phyloP scores from a whole-genome alignment of 2,888 invertebrate species.

The Plebejus melissa region DNA sequence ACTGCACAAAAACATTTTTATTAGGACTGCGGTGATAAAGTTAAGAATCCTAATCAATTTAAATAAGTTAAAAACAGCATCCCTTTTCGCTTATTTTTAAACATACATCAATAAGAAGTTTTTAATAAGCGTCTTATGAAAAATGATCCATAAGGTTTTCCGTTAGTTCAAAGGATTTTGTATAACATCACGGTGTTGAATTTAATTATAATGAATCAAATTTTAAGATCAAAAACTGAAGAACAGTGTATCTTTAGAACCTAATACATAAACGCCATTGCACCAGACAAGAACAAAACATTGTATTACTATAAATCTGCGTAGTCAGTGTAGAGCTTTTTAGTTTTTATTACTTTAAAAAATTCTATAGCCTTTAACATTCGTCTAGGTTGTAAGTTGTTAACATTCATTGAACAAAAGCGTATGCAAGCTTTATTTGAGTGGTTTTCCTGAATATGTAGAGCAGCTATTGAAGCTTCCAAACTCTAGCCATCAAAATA shows the following conservation, averaged over 20 bases:
- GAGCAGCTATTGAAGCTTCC: slow-evolving; percentile 10
- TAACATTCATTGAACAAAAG: slow-evolving; percentile 1
- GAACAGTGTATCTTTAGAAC: neutral
- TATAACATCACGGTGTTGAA: neutral
- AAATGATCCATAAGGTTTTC: neutral
- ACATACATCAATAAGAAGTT: neutral
- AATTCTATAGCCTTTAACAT: neutral
- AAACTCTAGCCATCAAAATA: slow-evolving; percentile 4
- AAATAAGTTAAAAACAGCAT: neutral
- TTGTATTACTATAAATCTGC: no score
- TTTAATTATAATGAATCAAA: neutral
- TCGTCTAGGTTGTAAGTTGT: neutral
- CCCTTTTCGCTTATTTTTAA: neutral
- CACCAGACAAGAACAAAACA: no score
- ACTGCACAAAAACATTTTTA: no score
- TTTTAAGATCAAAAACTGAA: neutral
- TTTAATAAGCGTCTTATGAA: neutral
- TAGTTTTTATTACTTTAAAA: neutral
- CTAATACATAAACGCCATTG: no score
- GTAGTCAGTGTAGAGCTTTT: no score
- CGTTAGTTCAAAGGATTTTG: neutral
- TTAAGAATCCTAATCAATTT: no score
- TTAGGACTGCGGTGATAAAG: no score
- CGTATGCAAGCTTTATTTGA: neutral
- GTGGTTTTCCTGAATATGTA: slow-evolving; percentile 17